These are phyloP conservation scores for Lacerta agilis DNA, from an alignment of 2,797 vertebrate genomes.

Conservation along the genomic window DNA sequence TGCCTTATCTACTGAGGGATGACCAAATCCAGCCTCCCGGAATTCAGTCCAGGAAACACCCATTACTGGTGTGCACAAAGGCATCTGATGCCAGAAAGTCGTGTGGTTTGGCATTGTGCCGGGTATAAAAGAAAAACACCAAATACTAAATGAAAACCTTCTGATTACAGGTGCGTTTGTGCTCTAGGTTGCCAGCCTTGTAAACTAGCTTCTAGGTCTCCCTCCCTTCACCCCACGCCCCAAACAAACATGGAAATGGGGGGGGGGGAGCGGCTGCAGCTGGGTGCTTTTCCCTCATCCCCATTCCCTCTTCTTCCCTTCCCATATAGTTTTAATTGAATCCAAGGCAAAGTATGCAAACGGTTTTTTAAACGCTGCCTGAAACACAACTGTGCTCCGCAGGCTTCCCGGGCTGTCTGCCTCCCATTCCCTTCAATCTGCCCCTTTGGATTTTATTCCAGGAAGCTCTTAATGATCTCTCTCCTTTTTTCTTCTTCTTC, in stretches of 20 bases:
- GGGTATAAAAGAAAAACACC: not conserved
- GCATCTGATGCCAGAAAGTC: constrained; percentile 15
- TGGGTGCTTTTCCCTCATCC: constrained; percentile 15
- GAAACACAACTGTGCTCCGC: not conserved
- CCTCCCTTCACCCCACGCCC: not conserved
- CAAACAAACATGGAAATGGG: constrained; percentile 13
- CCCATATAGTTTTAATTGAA: constrained; percentile 1
- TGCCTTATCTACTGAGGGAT: not conserved
- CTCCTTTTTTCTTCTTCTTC: not conserved
- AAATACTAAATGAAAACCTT: not conserved
- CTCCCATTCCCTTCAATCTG: constrained; percentile 2
- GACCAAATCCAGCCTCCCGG: not conserved
- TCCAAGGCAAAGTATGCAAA: constrained; percentile 25
- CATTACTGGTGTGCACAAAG: not conserved
- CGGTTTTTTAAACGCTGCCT: constrained; percentile 35
- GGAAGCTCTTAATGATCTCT: constrained; percentile 6
- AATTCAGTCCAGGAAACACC: not conserved
- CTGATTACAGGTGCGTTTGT: constrained; percentile 13
- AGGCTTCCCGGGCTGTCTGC: not conserved
- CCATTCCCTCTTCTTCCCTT: constrained; percentile 1
- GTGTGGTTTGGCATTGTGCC: not conserved
- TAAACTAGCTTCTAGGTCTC: constrained; percentile 52
- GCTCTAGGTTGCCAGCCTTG: constrained; percentile 36
- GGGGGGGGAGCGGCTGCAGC: constrained; percentile 27
- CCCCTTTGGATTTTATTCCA: constrained; percentile 27